Base-by-base conservation (phyloP, 1,140 invertebrate genomes). In the Drosophila truncata region DNA sequence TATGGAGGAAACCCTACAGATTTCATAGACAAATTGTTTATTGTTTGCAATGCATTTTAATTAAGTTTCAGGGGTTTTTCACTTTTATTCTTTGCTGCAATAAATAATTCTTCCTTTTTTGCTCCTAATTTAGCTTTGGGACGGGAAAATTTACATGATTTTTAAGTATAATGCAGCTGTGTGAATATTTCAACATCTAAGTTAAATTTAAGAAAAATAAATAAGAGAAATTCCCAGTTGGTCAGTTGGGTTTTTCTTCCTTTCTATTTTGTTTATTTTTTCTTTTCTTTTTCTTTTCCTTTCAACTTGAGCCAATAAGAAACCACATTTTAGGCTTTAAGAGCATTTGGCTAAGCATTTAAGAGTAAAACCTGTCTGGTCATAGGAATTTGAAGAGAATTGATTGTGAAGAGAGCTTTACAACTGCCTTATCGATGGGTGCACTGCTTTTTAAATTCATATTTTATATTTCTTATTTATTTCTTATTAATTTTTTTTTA, bases 21-120 rank as follows among this genome's bases (percentile, higher is more conserved):
- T 54, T 76, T 76, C 42, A 65, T 37, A 35, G 60, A 75, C 72
- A 58, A 76, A 76, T 65, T 57, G 59, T 42, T 75, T 42, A 57
- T 74, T 57, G 70, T 42, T 75, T 37, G 67, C 63, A 73, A 74
- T 74, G 71, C 47, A 73, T 74, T 74, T 63, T 46, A 63, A 75
- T 73, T 75, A 47, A n/a, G 46, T 71, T 57, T 20, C 6, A n/a
- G 9, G 13, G 9, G 46, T 18, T 44, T 54, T 20, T 25, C 3
- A 5, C 7, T 23, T 20, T 23, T 20, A 35, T 46, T n/a, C 2
- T 10, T 46, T 25, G 18, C 27, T 3, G 73, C 54, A 59, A 76
- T 76, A 76, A 76, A 76, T 76, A 59, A 59, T 37, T 55, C 35
- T 37, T n/a, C 11, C 8, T 37, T 59, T 57, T 57, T 47, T 65